Conservation (phyloP, 2,888 invertebrate genomes). For the Thelaira solivaga region DNA sequence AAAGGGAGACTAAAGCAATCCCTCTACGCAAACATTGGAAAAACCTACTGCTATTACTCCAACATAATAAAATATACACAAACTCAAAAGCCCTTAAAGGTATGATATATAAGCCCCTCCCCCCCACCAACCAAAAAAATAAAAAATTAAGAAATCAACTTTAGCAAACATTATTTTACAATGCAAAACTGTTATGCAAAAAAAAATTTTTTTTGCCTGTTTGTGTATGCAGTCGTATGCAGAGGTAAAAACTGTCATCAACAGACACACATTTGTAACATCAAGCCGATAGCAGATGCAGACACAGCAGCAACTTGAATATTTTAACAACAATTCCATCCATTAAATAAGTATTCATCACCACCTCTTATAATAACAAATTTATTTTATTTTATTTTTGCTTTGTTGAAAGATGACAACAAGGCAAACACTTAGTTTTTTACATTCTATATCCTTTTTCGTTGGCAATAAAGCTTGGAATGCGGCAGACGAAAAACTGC, state of each 20-base stretch:
- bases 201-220: too few relatives aligned
- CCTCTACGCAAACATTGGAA: neutral
- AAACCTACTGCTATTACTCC: conserved; percentile 5
- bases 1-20: neutral
- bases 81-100: conserved; percentile 2
- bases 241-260: conserved; percentile 1
- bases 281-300: conserved; percentile 30
- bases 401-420: neutral
- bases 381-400: neutral
- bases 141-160: conserved; percentile 8
- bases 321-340: conserved; percentile 30
- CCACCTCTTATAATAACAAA: conserved; percentile 36
- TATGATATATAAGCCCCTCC: too few relatives aligned
- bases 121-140: too few relatives aligned
- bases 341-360: conserved; percentile 46
- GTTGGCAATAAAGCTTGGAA: neutral
- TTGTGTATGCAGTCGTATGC: too few relatives aligned
- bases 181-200: conserved; percentile 9
- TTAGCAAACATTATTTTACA: conserved; percentile 36
- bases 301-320: conserved; percentile 37
- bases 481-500: too few relatives aligned
- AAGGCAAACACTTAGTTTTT: conserved; percentile 24
- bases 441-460: conserved; percentile 10
- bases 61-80: neutral
- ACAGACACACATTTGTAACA: conserved; percentile 1